phyloP scores from a whole-genome alignment of 2,797 vertebrate species.

The Spondyliosoma cantharus region DNA sequence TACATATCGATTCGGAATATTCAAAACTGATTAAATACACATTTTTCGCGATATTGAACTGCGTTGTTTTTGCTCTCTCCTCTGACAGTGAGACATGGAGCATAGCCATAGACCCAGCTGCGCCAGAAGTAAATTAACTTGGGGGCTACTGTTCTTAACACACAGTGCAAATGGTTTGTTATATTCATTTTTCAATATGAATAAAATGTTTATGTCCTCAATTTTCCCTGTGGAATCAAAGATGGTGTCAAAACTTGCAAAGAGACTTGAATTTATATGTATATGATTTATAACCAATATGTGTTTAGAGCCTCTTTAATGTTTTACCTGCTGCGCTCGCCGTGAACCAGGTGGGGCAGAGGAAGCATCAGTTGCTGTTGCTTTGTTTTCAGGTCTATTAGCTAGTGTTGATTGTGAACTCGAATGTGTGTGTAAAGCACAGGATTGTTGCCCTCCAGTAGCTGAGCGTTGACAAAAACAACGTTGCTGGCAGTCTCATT shows the following conservation, averaged over 20 bases:
- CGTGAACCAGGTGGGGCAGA: slow-evolving; percentile 8
- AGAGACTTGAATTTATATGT: neutral
- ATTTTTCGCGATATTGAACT: too few species aligned
- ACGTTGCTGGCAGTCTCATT: slow-evolving; percentile 35
- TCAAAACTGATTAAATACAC: too few species aligned
- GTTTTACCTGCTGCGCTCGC: neutral
- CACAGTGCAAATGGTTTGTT: too few species aligned
- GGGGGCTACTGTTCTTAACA: too few species aligned
- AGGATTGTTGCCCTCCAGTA: slow-evolving; percentile 2
- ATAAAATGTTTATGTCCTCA: too few species aligned
- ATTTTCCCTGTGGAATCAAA: too few species aligned
- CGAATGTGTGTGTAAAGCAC: slow-evolving; percentile 17
- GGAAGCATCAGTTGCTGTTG: neutral
- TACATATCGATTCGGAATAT: too few species aligned
- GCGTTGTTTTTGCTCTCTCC: too few species aligned
- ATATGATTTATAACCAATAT: neutral
- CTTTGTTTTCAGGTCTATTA: slow-evolving; percentile 11
- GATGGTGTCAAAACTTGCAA: neutral
- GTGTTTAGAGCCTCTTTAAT: neutral
- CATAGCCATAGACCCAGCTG: too few species aligned
- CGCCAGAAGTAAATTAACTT: too few species aligned
- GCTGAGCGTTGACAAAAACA: slow-evolving; percentile 37
- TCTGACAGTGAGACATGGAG: too few species aligned
- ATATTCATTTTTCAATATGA: too few species aligned
- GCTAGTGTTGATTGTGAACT: slow-evolving; percentile 9